Conservation (phyloP, 2,113 vertebrate species). For the Macquaria ambigua region DNA sequence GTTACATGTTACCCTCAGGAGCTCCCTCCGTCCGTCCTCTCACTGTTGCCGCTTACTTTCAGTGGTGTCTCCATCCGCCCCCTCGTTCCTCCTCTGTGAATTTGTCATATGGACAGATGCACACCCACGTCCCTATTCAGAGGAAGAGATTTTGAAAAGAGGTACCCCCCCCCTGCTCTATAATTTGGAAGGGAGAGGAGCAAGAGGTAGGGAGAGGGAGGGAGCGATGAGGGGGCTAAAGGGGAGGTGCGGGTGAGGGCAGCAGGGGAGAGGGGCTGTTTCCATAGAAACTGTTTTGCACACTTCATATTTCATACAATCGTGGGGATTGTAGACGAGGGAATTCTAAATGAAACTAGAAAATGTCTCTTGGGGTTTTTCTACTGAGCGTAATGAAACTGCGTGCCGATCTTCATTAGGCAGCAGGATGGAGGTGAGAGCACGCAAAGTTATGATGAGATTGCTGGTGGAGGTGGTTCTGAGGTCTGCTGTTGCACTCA, state of each 20-base stretch:
- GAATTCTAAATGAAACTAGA: conserved; percentile 17
- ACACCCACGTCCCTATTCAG: conserved; percentile 62
- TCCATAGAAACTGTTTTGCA: conserved; percentile 67
- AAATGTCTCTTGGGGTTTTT: conserved; percentile 14
- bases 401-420: conserved; percentile 10
- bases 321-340: conserved; percentile 17
- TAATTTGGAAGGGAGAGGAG: conserved; percentile 42
- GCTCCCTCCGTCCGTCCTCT: neutral
- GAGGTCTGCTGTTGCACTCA: no score
- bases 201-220: conserved; percentile 22
- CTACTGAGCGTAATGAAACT: neutral
- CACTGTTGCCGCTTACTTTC: conserved; percentile 12
- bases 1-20: neutral
- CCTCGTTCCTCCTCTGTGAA: conserved; percentile 43
- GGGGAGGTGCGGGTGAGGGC: conserved; percentile 14
- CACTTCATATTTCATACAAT: conserved; percentile 20
- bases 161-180: conserved; percentile 30
- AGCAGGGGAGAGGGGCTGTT: conserved; percentile 34
- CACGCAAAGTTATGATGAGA: neutral
- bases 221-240: conserved; percentile 2
- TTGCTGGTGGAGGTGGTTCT: neutral
- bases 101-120: conserved; percentile 37
- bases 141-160: conserved; percentile 51
- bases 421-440: neutral
- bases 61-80: conserved; percentile 34